Conservation (phyloP, 2,113 vertebrate genomes). For the Ancistrus triradiatus region DNA sequence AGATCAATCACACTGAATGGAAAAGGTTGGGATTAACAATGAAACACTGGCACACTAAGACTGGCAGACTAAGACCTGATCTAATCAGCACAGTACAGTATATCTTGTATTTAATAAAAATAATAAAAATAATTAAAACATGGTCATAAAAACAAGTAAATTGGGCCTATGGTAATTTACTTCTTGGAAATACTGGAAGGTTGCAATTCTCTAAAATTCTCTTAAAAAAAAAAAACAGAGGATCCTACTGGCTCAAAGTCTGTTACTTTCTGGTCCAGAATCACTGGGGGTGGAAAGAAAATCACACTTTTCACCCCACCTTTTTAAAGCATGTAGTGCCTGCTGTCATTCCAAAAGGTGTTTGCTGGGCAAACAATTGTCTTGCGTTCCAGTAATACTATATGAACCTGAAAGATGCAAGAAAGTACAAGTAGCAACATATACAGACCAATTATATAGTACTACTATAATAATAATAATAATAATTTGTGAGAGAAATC, state of each 20-base stretch:
- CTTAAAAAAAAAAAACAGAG: constrained; percentile 4
- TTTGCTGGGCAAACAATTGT: constrained; percentile 9
- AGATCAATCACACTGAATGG: too few species aligned
- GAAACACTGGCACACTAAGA: too few species aligned
- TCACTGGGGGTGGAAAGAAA: constrained; percentile 1
- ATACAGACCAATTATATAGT: too few species aligned
- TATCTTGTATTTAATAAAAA: background rate
- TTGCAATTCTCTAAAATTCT: background rate
- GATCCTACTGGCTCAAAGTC: constrained; percentile 20
- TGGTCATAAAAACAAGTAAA: too few species aligned
- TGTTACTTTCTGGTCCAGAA: constrained; percentile 7
- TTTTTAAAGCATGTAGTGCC: constrained; percentile 9
- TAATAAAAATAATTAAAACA: constrained; percentile 8
- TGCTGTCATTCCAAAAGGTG: constrained; percentile 27
- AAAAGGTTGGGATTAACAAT: too few species aligned
- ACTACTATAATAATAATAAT: too few species aligned
- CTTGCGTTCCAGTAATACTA: constrained; percentile 8
- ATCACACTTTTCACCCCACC: constrained; percentile 10
- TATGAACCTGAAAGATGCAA: too few species aligned
- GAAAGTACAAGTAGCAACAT: too few species aligned
- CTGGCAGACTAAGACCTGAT: too few species aligned
- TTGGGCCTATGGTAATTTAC: too few species aligned
- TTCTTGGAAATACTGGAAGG: too few species aligned
- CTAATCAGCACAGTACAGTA: background rate
- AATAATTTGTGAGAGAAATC: too few species aligned